Percentiles rank a stretch among this genome's conserved stretches.
phyloP scores from a whole-genome alignment of 2,113 vertebrate species.

The Sigmodon hispidus region DNA sequence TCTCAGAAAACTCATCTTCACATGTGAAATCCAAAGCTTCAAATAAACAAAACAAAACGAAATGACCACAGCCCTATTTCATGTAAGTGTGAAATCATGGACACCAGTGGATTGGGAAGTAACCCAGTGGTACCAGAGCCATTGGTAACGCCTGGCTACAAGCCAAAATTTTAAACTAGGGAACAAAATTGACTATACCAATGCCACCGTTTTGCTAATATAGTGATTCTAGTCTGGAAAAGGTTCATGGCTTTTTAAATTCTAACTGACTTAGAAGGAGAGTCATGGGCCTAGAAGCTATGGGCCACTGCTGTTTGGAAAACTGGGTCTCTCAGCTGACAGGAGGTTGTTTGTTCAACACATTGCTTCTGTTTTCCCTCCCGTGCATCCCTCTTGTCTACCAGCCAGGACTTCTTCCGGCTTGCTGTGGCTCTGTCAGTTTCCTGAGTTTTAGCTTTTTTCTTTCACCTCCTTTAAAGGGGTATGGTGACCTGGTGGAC shows the following conservation, averaged over 20 bases:
- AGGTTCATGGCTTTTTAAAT: constrained; percentile 76
- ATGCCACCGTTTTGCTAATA: constrained; percentile 74
- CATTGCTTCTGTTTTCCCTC: not conserved
- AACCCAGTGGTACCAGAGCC: constrained; percentile 38
- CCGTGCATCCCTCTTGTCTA: constrained; percentile 66
- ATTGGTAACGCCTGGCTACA: constrained; percentile 60
- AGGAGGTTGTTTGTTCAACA: constrained; percentile 77
- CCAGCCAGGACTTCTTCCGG: constrained; percentile 78
- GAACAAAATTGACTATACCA: constrained; percentile 66
- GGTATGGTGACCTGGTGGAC: constrained; percentile 34
- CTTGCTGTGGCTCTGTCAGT: constrained; percentile 77
- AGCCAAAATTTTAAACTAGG: constrained; percentile 77
- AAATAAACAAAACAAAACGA: not conserved
- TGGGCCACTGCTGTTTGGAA: constrained; percentile 77
- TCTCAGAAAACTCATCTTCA: not conserved
- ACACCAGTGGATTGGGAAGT: constrained; percentile 56
- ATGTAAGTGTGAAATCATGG: not conserved
- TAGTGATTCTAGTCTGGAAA: constrained; percentile 76
- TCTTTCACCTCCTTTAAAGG: constrained; percentile 67
- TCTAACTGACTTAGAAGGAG: constrained; percentile 80
- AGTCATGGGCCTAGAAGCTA: constrained; percentile 79
- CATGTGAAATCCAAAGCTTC: not conserved
- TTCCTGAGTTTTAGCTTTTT: constrained; percentile 62
- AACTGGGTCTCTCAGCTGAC: constrained; percentile 80
- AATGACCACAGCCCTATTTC: not conserved